Conservation (phyloP, 30 jellyfish, hydroid and myxozoan genomes). For the Pseudorhiza aurosa region DNA sequence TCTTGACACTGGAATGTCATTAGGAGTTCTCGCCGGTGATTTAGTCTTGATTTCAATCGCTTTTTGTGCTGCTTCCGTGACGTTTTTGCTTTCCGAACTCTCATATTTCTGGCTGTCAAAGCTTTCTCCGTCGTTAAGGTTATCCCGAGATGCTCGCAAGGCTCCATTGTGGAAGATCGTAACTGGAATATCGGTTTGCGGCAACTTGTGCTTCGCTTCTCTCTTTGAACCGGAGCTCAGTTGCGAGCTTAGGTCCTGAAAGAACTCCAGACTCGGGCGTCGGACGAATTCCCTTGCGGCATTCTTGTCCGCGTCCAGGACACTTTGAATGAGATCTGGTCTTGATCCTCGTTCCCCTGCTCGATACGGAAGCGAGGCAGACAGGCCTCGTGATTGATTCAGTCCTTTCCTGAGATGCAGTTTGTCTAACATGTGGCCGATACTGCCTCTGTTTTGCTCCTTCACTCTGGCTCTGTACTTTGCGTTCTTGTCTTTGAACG, state of each 20-base stretch:
- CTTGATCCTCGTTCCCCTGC: slow-evolving; percentile 47
- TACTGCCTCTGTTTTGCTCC: slow-evolving; percentile 47
- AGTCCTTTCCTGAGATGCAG: slow-evolving; percentile 20
- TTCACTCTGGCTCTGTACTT: slow-evolving; percentile 30
- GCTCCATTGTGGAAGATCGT: slow-evolving; percentile 52
- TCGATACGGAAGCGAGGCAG: slow-evolving; percentile 17
- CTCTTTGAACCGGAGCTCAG: slow-evolving; percentile 12
- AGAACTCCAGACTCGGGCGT: slow-evolving; percentile 70
- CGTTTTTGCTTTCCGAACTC: not conserved
- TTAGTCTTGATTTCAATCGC: not conserved
- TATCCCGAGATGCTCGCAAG: slow-evolving; percentile 42
- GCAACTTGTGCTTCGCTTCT: slow-evolving; percentile 8
- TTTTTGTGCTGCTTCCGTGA: not conserved
- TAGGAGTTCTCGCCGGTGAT: not conserved
- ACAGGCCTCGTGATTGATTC: not conserved
- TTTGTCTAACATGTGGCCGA: slow-evolving; percentile 41
- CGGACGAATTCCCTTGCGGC: slow-evolving; percentile 56
- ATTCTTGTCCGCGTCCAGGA: slow-evolving; percentile 47
- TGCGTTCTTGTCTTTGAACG: slow-evolving; percentile 62
- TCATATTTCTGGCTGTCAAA: not conserved
- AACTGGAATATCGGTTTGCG: slow-evolving; percentile 22
- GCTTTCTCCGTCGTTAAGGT: not conserved
- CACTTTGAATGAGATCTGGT: slow-evolving; percentile 65
- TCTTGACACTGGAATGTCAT: not conserved
- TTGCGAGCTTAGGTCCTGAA: slow-evolving; percentile 60